Conservation (phyloP, 2,113 vertebrate genomes). For the Ceyx melanurus region DNA sequence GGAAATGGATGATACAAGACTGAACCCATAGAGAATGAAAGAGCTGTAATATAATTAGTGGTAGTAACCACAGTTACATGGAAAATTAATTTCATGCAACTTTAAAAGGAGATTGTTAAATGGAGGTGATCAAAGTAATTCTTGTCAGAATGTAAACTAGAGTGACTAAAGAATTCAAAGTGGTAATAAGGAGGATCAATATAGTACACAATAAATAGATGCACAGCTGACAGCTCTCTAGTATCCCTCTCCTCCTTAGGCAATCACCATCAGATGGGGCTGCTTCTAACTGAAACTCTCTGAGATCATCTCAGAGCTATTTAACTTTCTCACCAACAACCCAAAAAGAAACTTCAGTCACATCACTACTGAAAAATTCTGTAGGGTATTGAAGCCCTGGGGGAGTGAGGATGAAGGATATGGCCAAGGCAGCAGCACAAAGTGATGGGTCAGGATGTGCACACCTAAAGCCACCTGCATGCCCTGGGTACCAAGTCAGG, state of each 20-base stretch:
- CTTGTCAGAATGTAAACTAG: not conserved
- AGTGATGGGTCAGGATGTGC: too few species aligned
- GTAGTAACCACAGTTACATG: not conserved
- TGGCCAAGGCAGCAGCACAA: rapidly evolving
- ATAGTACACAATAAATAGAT: not conserved
- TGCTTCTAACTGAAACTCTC: not conserved
- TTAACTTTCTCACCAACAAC: not conserved
- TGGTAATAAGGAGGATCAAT: not conserved
- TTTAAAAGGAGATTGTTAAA: not conserved
- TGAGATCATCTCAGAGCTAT: not conserved
- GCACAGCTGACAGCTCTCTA: not conserved
- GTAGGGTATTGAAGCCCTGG: rapidly evolving
- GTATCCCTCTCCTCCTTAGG: not conserved
- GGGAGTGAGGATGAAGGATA: not conserved
- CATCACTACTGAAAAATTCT: not conserved
- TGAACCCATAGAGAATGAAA: not conserved
- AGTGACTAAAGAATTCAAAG: not conserved
- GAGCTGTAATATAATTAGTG: not conserved
- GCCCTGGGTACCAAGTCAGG: not conserved
- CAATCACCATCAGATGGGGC: not conserved
- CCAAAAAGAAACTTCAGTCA: not conserved
- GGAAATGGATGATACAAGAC: not conserved
- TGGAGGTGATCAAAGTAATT: not conserved
- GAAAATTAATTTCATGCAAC: not conserved
- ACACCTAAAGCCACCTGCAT: not conserved